These are phyloP conservation scores for Apodemia arnacis DNA, from an alignment of 2,888 invertebrate species.

Conservation along the genomic window DNA sequence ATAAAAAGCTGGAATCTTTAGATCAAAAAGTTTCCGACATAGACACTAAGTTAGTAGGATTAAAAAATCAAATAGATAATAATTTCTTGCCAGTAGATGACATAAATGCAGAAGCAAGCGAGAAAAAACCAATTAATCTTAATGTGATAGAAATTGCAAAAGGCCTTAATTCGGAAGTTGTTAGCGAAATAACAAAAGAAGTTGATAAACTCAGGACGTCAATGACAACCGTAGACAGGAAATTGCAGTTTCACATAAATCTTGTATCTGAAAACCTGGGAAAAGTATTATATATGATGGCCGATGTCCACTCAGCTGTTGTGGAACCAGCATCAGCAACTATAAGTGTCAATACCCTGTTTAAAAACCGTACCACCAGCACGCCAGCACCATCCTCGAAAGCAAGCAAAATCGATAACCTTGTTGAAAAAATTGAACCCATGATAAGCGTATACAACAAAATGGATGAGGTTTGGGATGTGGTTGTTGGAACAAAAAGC, in stretches of 20 bases:
- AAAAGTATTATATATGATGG: constrained; percentile 98
- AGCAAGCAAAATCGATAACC: constrained; percentile 98
- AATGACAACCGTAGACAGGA: constrained; percentile 98
- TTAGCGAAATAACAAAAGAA: constrained; percentile 98
- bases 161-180: constrained; percentile 98
- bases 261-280: constrained; percentile 98
- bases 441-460: constrained; percentile 99
- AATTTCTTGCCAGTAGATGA: constrained; percentile 98
- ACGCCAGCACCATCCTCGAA: constrained; percentile 94
- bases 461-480: constrained; percentile 99
- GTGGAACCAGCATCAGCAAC: constrained; percentile 97
- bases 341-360: constrained; percentile 92
- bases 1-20: constrained; percentile 96
- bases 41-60: constrained; percentile 97
- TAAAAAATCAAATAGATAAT: constrained; percentile 99
- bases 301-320: constrained; percentile 98
- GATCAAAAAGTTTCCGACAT: constrained; percentile 99
- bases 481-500: constrained; percentile 99
- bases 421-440: constrained; percentile 98
- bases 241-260: constrained; percentile 99
- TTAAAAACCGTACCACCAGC: constrained; percentile 94
- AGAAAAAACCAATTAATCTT: constrained; percentile 99
- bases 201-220: constrained; percentile 98
- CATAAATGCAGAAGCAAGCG: constrained; percentile 99
- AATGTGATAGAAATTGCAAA: constrained; percentile 99